These are phyloP conservation scores for Volucella inanis DNA, from an alignment of 2,888 invertebrate species.

Conservation along the genomic window DNA sequence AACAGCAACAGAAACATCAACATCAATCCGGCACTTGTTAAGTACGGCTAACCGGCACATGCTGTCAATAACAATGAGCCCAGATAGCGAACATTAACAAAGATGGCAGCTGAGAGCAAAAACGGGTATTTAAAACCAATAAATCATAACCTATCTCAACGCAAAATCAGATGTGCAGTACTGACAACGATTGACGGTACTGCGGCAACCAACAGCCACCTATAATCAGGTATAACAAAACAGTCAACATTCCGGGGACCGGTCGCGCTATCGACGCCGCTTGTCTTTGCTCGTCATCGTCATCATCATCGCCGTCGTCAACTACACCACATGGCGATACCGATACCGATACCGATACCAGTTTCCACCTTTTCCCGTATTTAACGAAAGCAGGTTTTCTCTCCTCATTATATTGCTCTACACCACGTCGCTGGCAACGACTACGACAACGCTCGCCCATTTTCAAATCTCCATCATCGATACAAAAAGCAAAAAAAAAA, in stretches of 20 bases:
- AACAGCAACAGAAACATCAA: neutral
- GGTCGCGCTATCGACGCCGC: constrained; percentile 14
- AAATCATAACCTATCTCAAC: constrained; percentile 75
- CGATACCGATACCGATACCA: constrained; percentile 52
- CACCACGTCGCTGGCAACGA: constrained; percentile 30
- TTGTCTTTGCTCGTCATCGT: too few relatives aligned
- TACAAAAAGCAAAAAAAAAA: neutral
- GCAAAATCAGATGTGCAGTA: constrained; percentile 72
- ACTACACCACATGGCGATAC: constrained; percentile 47
- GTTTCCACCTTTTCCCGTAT: constrained; percentile 74
- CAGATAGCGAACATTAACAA: constrained; percentile 27
- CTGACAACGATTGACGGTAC: constrained; percentile 7
- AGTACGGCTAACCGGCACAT: constrained; percentile 30
- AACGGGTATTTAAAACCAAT: constrained; percentile 74
- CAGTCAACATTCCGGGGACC: constrained; percentile 69
- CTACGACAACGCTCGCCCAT: constrained; percentile 26
- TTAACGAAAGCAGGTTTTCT: constrained; percentile 74
- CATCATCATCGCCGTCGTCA: constrained; percentile 25
- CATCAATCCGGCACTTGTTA: constrained; percentile 28
- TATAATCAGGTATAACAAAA: constrained; percentile 39
- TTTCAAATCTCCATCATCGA: constrained; percentile 57
- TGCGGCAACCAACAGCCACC: constrained; percentile 48
- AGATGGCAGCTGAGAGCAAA: constrained; percentile 60
- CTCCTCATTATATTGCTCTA: constrained; percentile 69
- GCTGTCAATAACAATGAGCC: constrained; percentile 65